Evolutionary conservation across 2,797 vertebrate genomes (phyloP).

Genomic region (Octomys mimax): DNA sequence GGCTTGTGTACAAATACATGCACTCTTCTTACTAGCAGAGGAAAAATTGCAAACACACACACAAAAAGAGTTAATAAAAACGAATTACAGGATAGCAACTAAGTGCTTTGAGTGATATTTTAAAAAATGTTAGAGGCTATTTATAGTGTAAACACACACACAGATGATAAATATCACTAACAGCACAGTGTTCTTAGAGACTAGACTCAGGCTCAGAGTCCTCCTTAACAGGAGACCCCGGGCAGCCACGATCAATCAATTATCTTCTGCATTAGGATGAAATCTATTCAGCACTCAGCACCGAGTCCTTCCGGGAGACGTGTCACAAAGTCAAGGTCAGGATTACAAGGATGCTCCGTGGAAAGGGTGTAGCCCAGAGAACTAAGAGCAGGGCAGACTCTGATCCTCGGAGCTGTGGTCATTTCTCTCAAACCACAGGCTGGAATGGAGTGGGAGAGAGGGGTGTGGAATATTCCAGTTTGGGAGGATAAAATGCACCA

Average conservation of each 20-base stretch:
- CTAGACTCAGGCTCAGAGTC: background rate
- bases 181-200: background rate
- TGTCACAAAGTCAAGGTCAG: background rate
- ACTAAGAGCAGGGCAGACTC: no score
- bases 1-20: background rate
- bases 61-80: background rate
- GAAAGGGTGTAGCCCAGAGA: no score
- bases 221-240: background rate
- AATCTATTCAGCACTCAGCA: accelerated
- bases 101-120: background rate
- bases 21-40: background rate
- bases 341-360: background rate
- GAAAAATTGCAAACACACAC: background rate
- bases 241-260: accelerated
- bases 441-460: background rate
- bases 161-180: background rate
- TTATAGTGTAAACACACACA: background rate
- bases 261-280: accelerated
- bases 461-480: background rate
- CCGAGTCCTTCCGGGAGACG: background rate
- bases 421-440: background rate
- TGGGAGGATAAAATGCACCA: background rate
- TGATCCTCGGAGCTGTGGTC: no score
- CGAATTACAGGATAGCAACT: background rate
- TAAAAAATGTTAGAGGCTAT: background rate